phyloP scores from a whole-genome alignment of 2,888 invertebrate genomes.

The Drosophila koepferae region DNA sequence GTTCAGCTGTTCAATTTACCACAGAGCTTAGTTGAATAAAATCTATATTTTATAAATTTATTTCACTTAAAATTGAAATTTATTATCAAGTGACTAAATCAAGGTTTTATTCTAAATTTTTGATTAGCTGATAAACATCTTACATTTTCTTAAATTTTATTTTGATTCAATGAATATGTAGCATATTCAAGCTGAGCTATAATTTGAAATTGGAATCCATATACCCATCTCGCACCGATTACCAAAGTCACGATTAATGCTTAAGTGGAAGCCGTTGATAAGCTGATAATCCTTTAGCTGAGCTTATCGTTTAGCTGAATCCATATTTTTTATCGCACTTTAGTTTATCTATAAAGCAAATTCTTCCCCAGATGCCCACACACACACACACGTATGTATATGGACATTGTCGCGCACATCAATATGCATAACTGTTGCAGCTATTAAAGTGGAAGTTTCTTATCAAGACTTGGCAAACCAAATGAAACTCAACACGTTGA shows the following conservation, averaged over 20 bases:
- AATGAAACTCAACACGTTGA: conserved; percentile 65
- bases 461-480: conserved; percentile 53
- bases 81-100: too few relatives aligned
- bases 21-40: not conserved
- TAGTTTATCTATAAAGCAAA: conserved; percentile 12
- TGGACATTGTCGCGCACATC: conserved; percentile 22
- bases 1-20: too few relatives aligned
- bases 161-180: not conserved
- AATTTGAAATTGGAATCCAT: not conserved
- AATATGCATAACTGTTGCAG: conserved; percentile 59
- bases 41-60: too few relatives aligned
- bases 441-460: conserved; percentile 74
- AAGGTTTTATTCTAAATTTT: too few relatives aligned
- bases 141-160: not conserved
- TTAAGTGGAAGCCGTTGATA: not conserved
- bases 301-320: not conserved
- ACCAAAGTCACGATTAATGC: not conserved
- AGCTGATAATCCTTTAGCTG: not conserved
- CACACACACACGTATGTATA: not conserved
- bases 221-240: not conserved
- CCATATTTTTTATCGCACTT: not conserved
- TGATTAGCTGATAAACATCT: too few relatives aligned
- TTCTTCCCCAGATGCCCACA: not conserved
- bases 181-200: not conserved
- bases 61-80: too few relatives aligned